phyloP scores from a whole-genome alignment of 2,888 invertebrate species.

The Erannis defoliaria region DNA sequence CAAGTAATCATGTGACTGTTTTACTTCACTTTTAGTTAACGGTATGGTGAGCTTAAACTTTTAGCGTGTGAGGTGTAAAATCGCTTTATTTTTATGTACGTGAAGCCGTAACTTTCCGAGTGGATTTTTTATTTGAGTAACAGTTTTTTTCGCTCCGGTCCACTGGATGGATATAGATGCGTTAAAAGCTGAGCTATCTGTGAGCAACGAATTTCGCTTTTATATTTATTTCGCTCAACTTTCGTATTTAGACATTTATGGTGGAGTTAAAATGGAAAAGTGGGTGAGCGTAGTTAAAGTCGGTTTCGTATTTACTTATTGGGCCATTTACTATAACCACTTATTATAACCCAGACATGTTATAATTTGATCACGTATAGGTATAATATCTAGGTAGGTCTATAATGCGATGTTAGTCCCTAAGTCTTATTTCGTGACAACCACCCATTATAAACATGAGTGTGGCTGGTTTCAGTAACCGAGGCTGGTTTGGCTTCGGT shows the following conservation, averaged over 20 bases:
- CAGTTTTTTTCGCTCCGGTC: constrained; percentile 57
- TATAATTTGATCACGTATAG: no score
- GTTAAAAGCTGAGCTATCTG: constrained; percentile 48
- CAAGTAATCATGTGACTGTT: neutral
- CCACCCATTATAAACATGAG: constrained; percentile 17
- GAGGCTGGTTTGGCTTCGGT: constrained; percentile 52
- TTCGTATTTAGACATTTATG: constrained; percentile 58
- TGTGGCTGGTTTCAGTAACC: no score
- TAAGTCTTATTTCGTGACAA: constrained; percentile 19
- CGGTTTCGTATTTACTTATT: constrained; percentile 54
- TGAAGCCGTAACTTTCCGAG: constrained; percentile 71
- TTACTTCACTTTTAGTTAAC: neutral
- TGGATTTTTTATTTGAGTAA: constrained; percentile 74
- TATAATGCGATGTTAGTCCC: neutral
- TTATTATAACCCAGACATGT: no score
- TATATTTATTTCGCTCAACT: constrained; percentile 54
- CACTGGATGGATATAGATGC: constrained; percentile 13
- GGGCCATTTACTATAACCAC: no score
- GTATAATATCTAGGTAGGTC: no score
- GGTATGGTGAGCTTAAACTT: constrained; percentile 24
- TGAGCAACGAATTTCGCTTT: constrained; percentile 58
- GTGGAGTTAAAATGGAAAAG: constrained; percentile 52
- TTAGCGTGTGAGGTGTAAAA: constrained; percentile 75
- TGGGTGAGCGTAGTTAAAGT: constrained; percentile 53
- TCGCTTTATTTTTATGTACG: constrained; percentile 79